Evolutionary conservation across 2,888 invertebrate species (phyloP).

Genomic region (Hirtodrosophila histrioides): DNA sequence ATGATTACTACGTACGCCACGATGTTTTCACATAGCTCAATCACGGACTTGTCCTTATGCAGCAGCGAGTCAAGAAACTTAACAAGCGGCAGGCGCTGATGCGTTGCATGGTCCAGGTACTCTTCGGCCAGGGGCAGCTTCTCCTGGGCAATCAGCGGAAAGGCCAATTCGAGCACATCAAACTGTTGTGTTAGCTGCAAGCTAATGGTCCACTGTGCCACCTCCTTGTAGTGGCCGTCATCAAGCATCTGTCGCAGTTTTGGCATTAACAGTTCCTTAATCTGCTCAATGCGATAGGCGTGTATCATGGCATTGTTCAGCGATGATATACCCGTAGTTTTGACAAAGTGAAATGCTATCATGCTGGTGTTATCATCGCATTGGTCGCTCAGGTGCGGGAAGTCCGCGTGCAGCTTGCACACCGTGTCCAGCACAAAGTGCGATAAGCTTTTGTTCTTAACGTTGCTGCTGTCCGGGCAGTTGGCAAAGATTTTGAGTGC

Average conservation of each 20-base stretch:
- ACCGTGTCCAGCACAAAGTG: slow-evolving; percentile 87
- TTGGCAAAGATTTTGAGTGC: slow-evolving; percentile 83
- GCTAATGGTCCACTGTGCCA: slow-evolving; percentile 89
- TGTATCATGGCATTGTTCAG: slow-evolving; percentile 88
- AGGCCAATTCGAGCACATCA: slow-evolving; percentile 88
- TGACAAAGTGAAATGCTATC: slow-evolving; percentile 90
- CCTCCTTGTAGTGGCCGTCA: slow-evolving; percentile 89
- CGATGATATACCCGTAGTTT: slow-evolving; percentile 87
- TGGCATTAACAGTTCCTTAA: slow-evolving; percentile 87
- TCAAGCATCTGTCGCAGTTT: slow-evolving; percentile 86
- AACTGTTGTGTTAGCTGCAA: slow-evolving; percentile 89
- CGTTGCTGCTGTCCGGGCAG: slow-evolving; percentile 82
- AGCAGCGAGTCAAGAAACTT: slow-evolving; percentile 90
- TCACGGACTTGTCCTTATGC: slow-evolving; percentile 86
- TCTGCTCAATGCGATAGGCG: slow-evolving; percentile 87
- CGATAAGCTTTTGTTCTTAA: slow-evolving; percentile 82
- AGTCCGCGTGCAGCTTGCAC: slow-evolving; percentile 85
- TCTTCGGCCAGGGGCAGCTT: slow-evolving; percentile 91
- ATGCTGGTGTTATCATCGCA: slow-evolving; percentile 87
- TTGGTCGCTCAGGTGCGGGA: slow-evolving; percentile 84
- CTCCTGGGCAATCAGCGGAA: slow-evolving; percentile 93
- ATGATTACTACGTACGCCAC: slow-evolving; percentile 84
- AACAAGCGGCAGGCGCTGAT: slow-evolving; percentile 88
- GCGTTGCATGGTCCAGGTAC: slow-evolving; percentile 88
- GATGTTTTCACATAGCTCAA: slow-evolving; percentile 86